Evolutionary conservation across 1,140 invertebrate species (phyloP), one percentile per base, ranked within the genome.

Genomic region (Sarcophaga bullata): DNA sequence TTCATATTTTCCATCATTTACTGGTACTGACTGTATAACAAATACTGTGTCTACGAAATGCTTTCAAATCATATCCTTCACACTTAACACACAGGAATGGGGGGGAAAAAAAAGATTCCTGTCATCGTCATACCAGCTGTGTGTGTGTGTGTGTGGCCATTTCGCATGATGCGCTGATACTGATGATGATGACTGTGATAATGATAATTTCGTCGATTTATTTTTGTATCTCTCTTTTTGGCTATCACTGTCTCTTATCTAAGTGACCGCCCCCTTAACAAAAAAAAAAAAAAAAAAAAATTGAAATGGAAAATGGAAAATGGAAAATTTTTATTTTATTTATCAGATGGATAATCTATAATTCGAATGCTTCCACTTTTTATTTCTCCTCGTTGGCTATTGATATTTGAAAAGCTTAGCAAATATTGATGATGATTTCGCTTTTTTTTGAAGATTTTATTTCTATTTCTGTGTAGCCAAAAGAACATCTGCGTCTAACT

Each of bases 1-100:
- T 58, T 68, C n/a, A 78, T 78, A 78, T 50, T 49, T 78, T 78
- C 19, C 48, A 78, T 78, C 75, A 78, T 78, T 78, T 78, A 78
- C 75, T 19, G 54, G 6, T 68, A 19, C 62, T 68, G 62, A 37
- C 6, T 19, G 62, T 1, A 68, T 68, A 17, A n/a, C 10, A 58
- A 13, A 58, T 19, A 19, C 62, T 17, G 17, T 68, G 17, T 68
- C n/a, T n/a, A 17, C 19, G 6, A 8, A 68, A 68, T 19, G 62
- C 19, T 19, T 68, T 7, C 0, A 19, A 68, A 68, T 68, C 62
- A 17, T 68, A 17, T 76, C 11, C 15, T 48, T 76, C 46, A 48
- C 48, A 78, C 48, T 50, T 78, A 49, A 78, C 48, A 78, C 47
- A 48, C 48, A 19, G 9, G 7, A 72, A 72, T 8, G 37, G 49